These are phyloP conservation scores for Matsumurasca onukii DNA, from an alignment of 1,140 invertebrate species.

Conservation along the genomic window DNA sequence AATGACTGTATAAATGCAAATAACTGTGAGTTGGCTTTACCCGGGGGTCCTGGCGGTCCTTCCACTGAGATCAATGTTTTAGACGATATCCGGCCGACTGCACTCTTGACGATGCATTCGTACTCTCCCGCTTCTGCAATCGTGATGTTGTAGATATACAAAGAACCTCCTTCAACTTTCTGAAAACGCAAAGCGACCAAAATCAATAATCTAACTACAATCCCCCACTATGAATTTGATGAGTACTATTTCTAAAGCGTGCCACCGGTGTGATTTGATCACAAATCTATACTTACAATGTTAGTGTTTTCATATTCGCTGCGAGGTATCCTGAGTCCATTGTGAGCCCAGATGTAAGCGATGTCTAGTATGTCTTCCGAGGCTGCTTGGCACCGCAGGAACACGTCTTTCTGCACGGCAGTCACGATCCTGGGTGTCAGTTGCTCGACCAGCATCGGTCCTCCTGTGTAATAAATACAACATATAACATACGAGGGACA, in stretches of 20 bases:
- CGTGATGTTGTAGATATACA: conserved; percentile 80
- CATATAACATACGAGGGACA: no score
- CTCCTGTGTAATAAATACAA: no score
- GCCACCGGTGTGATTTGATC: neutral
- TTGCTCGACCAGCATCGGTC: conserved; percentile 67
- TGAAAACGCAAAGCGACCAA: conserved; percentile 42
- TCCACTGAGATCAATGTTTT: conserved; percentile 71
- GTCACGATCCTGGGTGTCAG: conserved; percentile 64
- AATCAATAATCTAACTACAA: neutral
- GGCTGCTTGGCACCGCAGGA: conserved; percentile 76
- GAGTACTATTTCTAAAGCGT: neutral
- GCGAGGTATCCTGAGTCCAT: conserved; percentile 75
- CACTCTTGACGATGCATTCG: conserved; percentile 84
- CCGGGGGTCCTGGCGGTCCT: conserved; percentile 81
- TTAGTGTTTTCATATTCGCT: conserved; percentile 54
- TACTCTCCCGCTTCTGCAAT: conserved; percentile 85
- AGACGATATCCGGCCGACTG: conserved; percentile 76
- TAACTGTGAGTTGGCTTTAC: no score
- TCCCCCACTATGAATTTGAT: neutral
- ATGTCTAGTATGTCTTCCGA: conserved; percentile 82
- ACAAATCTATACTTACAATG: conserved; percentile 35
- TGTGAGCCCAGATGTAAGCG: conserved; percentile 89
- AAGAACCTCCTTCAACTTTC: conserved; percentile 65
- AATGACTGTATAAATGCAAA: no score
- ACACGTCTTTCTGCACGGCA: conserved; percentile 67